Percentiles rank a stretch among this genome's conserved stretches.
Conservation (phyloP, 2,113 vertebrate genomes). For the Lates calcarifer region DNA sequence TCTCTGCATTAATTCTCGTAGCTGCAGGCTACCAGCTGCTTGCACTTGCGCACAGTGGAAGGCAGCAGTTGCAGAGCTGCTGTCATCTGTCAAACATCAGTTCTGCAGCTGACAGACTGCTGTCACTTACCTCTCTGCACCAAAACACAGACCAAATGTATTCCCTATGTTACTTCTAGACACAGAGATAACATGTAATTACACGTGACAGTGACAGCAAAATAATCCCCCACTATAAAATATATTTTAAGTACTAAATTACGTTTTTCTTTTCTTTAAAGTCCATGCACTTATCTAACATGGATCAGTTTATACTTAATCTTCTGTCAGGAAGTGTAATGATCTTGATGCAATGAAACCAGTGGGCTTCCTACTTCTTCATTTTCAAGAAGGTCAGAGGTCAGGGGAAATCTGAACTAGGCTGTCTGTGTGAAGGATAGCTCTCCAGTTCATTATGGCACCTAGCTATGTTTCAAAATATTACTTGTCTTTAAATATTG, state of each 20-base stretch:
- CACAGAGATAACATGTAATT: neutral
- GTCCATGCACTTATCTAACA: no score
- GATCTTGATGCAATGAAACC: neutral
- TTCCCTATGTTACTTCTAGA: neutral
- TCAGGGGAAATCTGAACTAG: neutral
- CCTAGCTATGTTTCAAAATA: neutral
- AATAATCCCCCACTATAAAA: neutral
- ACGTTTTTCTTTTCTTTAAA: neutral
- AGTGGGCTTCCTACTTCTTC: neutral
- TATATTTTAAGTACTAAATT: neutral
- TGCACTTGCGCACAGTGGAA: neutral
- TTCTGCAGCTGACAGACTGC: conserved; percentile 20
- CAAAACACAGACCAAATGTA: conserved; percentile 16
- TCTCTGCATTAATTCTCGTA: neutral
- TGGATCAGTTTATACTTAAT: neutral
- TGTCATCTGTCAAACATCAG: conserved; percentile 23
- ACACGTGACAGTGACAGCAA: neutral
- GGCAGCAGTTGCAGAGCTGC: conserved; percentile 8
- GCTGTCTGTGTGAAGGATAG: neutral
- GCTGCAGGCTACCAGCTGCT: conserved; percentile 29
- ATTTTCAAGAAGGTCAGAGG: neutral
- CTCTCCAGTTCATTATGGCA: neutral
- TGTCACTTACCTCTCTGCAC: neutral
- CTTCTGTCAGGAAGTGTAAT: neutral
- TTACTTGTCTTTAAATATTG: neutral